Evolutionary conservation across 2,888 invertebrate species (phyloP), one percentile per base, ranked within the genome.

Genomic region (Drosophila nr. perissopoda): DNA sequence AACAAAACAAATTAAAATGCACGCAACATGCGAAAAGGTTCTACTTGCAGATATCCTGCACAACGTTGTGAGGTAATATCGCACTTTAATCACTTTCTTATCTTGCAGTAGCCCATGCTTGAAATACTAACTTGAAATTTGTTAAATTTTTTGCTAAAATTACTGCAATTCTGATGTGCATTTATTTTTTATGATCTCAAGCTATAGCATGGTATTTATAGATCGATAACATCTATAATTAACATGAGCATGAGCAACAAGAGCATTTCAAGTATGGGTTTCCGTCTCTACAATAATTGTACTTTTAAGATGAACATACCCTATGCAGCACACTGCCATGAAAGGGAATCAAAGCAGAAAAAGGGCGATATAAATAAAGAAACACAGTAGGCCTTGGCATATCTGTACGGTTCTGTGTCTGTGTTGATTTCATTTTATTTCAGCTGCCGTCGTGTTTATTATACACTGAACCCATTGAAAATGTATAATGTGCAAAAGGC

Each of bases 361-460:
- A 64, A 25, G 49, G 36, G 36, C 49, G 53, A 63, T 69, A 53
- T 21, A 60, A 70, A 64, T 70, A 75, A 79, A 49, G 60, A 25
- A 75, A 42, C 48, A 27, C 63, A 67, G 68, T 36, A 18, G 64
- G 27, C 36, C 27, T 54, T 45, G 18, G 38, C 13, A 36, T 36
- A 38, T 29, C 21, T 13, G 13, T 40, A 27, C 36, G 58, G 29
- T 58, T 34, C 53, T 48, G 60, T 38, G 52, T 40, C 33, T 60
- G 57, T 69, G 70, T 74, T 73, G 82, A 87, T 87, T 82, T 78
- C 71, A 76, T 72, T 76, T 82, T 68, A 69, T 76, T 81, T 76
- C 69, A 75, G 72, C 69, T 66, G 60, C 36, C 67, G 69, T 69
- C 70, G 4, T 1, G 36, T 36, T 36, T 16, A 16, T 38, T 38